Conservation (phyloP, 2,797 vertebrate genomes). For the Anguilla pacifica region DNA sequence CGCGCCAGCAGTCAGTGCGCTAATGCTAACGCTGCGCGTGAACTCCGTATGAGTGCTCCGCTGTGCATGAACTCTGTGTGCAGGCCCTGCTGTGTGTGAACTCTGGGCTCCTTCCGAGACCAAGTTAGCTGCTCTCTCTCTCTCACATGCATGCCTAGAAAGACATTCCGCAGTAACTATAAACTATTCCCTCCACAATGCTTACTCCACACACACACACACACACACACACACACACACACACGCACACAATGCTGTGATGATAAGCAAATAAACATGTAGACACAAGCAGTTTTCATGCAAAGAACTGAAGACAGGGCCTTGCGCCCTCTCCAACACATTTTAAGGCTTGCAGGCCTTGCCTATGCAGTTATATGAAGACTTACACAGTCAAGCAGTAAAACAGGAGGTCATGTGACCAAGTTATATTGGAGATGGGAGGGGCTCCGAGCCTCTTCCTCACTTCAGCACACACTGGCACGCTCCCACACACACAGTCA, state of each 20-base stretch:
- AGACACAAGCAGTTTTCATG: neutral
- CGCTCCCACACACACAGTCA: conserved; percentile 27
- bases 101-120: conserved; percentile 21
- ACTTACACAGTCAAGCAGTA: neutral
- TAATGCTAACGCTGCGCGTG: neutral
- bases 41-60: neutral
- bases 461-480: neutral
- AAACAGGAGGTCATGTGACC: neutral
- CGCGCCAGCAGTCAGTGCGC: neutral
- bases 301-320: neutral
- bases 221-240: conserved; percentile 17
- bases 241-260: neutral
- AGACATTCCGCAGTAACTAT: conserved; percentile 46
- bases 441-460: neutral
- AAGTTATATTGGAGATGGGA: neutral
- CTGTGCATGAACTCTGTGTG: neutral
- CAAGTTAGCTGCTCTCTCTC: conserved; percentile 25
- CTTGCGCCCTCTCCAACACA: neutral
- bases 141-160: conserved; percentile 21
- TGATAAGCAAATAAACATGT: conserved; percentile 6
- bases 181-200: conserved; percentile 47
- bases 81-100: too few relatives aligned
- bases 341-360: neutral
- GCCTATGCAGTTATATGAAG: neutral
- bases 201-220: conserved; percentile 37